Base-by-base conservation (phyloP, 2,113 vertebrate species). In the Polypterus senegalus region DNA sequence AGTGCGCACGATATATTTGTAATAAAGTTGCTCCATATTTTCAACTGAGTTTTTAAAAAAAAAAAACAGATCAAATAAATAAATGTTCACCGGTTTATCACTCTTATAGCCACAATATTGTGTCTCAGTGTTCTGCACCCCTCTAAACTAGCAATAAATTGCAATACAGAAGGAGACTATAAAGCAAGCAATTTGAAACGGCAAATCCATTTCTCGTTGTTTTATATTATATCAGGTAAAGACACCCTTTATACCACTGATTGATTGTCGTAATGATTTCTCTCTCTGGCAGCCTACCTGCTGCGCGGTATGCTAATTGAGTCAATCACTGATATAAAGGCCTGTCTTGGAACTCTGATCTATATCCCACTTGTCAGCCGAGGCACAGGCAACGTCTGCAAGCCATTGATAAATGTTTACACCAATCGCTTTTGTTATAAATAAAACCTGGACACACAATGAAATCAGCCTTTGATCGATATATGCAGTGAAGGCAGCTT, bases 231-330 rank as follows among this genome's bases (percentile, higher is more conserved):
- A 78, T 77, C 69, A 65, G 69, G 63, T 62, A 63, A 76, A 76
- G 70, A 72, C 72, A 70, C 48, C 74, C 76, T 74, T 82, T 80
- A 56, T 69, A 72, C 66, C 56, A 49, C 63, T 68, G 75, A 85
- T 84, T 84, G 78, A 86, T 77, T 72, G 67, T 46, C 59, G 72
- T 66, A 83, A 81, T 55, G 78, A 83, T 77, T 54, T 71, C 60
- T 66, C 64, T 60, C 57, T 59, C 59, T 59, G 51, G 66, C 69
- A 73, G 69, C 74, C 74, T 74, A 79, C 72, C 73, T 81, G 72
- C 72, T 72, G 73, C 73, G 73, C 73, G 74, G 59, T 79, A 83
- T 83, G 80, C 76, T 84, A 86, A 86, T 83, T 74, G 76, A 73
- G 67, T 72, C 69, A 81, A 74, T 82, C 75, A 79, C 66, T 67